Evolutionary conservation across 2,888 invertebrate species (phyloP), one percentile per base, ranked within the genome.

Genomic region (Choristoneura rosaceana): DNA sequence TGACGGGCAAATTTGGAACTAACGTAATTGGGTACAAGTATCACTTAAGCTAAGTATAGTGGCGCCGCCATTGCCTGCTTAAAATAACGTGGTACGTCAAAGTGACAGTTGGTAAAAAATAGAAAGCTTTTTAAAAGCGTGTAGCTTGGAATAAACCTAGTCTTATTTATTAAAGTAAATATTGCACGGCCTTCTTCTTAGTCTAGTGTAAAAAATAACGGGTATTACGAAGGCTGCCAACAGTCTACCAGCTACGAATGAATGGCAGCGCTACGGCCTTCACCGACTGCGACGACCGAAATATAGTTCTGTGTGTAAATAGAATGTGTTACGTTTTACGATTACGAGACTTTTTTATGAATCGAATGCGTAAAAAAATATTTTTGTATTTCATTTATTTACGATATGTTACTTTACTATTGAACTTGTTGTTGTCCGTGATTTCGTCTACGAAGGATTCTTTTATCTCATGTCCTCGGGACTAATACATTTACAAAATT

Each of bases 271-370:
- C 34, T 64, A 50, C 64, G 64, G 64, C 64, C 64, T 50, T 47
- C 68, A 59, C 59, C 68, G 59, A 68, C 59, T 59, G 34, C 59
- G 59, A 12, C 33, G 68, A 59, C 68, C 59, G 68, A 60, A 58
- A 59, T 33, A 47, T 45, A 47, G 59, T 47, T 68, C n/a, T 60
- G 50, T 50, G 63, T 60, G 45, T 59, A 59, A 67, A 58, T 34
- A 58, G 52, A 38, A 38, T 47, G 50, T 17, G 25, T 55, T 25
- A 55, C 55, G 25, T 12, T 25, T 55, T 17, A 52, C 50, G 9
- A 59, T 59, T 59, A 33, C n/a, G 59, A 52, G 8, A 59, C 5
- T 59, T 59, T 58, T 34, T 38, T 38, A 38, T 15, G 25, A 25
- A 34, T 59, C 14, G 7, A 34, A 15, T 12, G 12, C 15, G n/a